Conservation (phyloP, 2,797 vertebrate genomes). For the Hippoglossus hippoglossus region DNA sequence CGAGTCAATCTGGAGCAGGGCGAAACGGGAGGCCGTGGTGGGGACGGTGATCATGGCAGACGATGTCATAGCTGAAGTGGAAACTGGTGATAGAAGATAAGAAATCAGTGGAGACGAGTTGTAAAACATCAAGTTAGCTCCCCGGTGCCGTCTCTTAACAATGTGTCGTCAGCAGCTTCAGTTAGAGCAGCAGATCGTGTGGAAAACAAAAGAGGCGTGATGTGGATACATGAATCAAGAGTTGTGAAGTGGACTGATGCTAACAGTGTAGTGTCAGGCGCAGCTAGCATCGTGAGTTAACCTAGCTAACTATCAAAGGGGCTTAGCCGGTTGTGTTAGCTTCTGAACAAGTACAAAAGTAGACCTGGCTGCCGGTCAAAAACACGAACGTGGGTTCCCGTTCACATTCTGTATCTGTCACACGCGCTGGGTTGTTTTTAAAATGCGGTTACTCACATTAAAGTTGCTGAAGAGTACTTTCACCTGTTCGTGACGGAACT, state of each 20-base stretch:
- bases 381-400: background rate
- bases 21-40: conserved; percentile 94
- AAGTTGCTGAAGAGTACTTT: conserved; percentile 67
- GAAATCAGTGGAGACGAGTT: conserved; percentile 18
- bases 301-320: conserved; percentile 46
- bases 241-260: background rate
- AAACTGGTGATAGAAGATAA: background rate
- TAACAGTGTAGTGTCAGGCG: background rate
- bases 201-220: rapidly evolving
- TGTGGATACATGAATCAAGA: background rate
- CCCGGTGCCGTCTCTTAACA: too few relatives aligned
- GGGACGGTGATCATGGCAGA: conserved; percentile 89
- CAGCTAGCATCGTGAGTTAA: conserved; percentile 56
- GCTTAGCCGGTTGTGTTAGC: conserved; percentile 58
- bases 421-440: background rate
- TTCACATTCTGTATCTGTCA: background rate
- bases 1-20: conserved; percentile 93
- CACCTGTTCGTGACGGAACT: conserved; percentile 63
- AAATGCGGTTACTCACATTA: background rate
- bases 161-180: background rate
- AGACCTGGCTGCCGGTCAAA: background rate
- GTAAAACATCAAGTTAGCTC: conserved; percentile 26
- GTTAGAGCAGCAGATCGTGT: background rate
- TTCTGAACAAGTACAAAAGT: conserved; percentile 66
- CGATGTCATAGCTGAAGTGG: conserved; percentile 85